Evolutionary conservation across 2,113 vertebrate species (phyloP), one percentile per base, ranked within the genome.

Genomic region (Erythrocercus mccallii): DNA sequence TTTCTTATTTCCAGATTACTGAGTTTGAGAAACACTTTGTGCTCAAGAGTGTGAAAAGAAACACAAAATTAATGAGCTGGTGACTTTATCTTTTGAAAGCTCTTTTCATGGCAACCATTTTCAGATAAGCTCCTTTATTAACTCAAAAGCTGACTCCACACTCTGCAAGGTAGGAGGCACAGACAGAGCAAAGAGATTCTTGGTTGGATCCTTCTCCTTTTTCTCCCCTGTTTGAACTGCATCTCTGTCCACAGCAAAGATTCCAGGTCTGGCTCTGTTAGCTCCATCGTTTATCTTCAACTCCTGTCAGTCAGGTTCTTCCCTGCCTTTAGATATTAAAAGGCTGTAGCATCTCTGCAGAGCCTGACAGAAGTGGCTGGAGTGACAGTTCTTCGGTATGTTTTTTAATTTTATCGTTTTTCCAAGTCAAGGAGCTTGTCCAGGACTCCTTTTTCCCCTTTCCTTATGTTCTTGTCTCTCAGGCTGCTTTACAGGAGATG

Each of bases 1-100:
- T 69, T 76, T 64, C 48, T 86, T 66, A 48, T 76, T 88, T 88
- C 79, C 47, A 68, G 28, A 92, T 86, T 60, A 65, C 62, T 42
- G 88, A 73, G 65, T 71, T 71, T 86, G 78, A 88, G 28, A 90
- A 76, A 65, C 3, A 5, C 37, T 73, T 73, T 76, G 62, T 85
- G 64, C 54, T 88, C 20, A 30, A 13, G 22, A 65, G 58, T 9
- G 18, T 81, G 38, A 69, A 64, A 87, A 77, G 60, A 80, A 86
- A 44, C 38, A n/a, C 47, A 53, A 40, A 89, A 77, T 70, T 90
- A 80, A 93, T 74, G 79, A 88, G 40, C 37, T 78, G 25, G 21
- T 61, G 23, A 37, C 33, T 44, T 51, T 57, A 16, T 15, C 11
- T 37, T 93, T 86, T 53, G 37, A 53, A 86, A 80, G 30, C 12